These are phyloP conservation scores for Nomada fucata DNA, from an alignment of 2,888 invertebrate genomes.

Conservation along the genomic window DNA sequence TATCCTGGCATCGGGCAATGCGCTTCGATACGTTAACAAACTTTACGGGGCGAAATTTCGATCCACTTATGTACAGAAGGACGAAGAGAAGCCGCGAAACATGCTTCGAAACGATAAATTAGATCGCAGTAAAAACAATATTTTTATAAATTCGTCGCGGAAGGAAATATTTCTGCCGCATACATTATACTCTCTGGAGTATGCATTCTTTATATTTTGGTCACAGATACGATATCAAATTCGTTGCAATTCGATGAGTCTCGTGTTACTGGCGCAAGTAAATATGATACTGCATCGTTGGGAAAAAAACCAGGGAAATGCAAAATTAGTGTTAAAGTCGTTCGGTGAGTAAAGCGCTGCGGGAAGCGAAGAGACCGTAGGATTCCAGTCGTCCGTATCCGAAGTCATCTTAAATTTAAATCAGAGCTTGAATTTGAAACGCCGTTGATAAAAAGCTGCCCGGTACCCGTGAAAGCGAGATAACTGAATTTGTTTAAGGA, in stretches of 20 bases:
- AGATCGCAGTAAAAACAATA: too few species aligned
- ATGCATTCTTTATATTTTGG: not conserved
- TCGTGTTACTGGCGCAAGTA: not conserved
- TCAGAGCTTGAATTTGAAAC: too few species aligned
- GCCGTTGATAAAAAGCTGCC: too few species aligned
- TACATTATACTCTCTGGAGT: not conserved
- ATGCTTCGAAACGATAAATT: not conserved
- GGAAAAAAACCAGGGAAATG: not conserved
- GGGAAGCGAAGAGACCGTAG: too few species aligned
- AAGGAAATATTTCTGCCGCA: not conserved
- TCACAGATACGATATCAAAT: conserved; percentile 16
- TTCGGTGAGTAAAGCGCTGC: too few species aligned
- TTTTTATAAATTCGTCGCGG: too few species aligned
- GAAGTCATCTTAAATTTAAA: too few species aligned
- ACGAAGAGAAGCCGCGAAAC: not conserved
- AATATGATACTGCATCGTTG: not conserved
- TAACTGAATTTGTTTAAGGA: too few species aligned
- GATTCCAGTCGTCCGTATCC: too few species aligned
- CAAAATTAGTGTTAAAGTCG: not conserved
- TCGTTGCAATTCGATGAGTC: conserved; percentile 6
- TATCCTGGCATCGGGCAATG: not conserved
- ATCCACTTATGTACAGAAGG: not conserved
- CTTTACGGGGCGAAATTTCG: not conserved
- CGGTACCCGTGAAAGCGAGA: too few species aligned
- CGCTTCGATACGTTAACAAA: too few species aligned